Evolutionary conservation across 1,140 invertebrate genomes (phyloP), one percentile per base, ranked within the genome.

Genomic region (Anthonomus grandis): DNA sequence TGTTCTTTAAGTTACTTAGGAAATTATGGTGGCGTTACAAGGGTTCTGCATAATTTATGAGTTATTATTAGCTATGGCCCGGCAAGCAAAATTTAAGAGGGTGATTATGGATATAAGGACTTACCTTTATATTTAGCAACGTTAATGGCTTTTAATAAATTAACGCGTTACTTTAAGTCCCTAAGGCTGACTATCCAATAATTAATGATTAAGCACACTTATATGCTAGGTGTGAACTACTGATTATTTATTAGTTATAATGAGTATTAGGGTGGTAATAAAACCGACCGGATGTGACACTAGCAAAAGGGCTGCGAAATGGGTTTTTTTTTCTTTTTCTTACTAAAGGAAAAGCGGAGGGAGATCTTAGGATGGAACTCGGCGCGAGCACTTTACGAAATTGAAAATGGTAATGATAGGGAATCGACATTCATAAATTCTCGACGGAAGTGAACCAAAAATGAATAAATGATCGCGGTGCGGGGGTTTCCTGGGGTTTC

Each of bases 361-460:
- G 50, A 49, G 46, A 57, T 57, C 37, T 25, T 27, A 36, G 17
- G 10, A 24, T 36, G 15, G 24, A 41, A 23, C 36, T 41, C 41
- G 46, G 37, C 19, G 18, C 41, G 25, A 57, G 55, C 55, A 57
- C 55, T 57, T 44, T 37, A 17, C 55, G 15, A 57, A 57, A 57
- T 57, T 57, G 55, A 57, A 57, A 57, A 57, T 57, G 55, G 55
- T 57, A 57, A 57, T 57, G 47, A 57, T 50, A 42, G 45, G 22
- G 47, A 27, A 23, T 46, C 55, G 47, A 41, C 39, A 46, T 23
- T 57, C 45, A 57, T 57, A 57, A 57, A 57, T 57, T 57, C 55
- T 21, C 47, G 5, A 18, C 23, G 19, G 42, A 46, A 54, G 15
- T 38, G 52, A 54, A 45, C 41, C 34, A 54, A 54, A 45, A 54